Evolutionary conservation across 1,140 invertebrate species (phyloP).

Genomic region (Agrilus planipennis): DNA sequence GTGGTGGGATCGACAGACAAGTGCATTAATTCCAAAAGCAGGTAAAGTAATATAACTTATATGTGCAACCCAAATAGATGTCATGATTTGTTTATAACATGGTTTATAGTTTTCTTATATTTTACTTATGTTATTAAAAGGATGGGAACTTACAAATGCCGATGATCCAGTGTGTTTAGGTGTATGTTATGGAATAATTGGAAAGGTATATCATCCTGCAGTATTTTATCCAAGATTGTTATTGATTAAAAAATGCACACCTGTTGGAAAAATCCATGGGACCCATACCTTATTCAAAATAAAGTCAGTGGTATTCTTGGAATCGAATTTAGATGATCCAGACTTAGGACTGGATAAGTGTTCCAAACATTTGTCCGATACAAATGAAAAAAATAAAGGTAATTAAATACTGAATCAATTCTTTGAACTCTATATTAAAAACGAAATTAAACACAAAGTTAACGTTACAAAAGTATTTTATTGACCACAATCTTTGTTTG

Average conservation of each 20-base stretch:
- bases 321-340: conserved; percentile 46
- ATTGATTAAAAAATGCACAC: conserved; percentile 62
- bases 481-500: too few species aligned
- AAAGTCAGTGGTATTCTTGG: conserved; percentile 66
- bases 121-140: conserved; percentile 35
- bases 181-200: conserved; percentile 76
- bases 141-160: conserved; percentile 77
- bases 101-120: conserved; percentile 5
- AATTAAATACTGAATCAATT: too few species aligned
- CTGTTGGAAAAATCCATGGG: conserved; percentile 67
- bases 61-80: too few species aligned
- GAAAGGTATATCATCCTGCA: conserved; percentile 70
- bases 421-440: conserved; percentile 34
- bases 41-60: conserved; percentile 52
- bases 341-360: conserved; percentile 54
- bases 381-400: too few species aligned
- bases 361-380: conserved; percentile 67
- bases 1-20: conserved; percentile 79
- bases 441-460: conserved; percentile 31
- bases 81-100: too few species aligned
- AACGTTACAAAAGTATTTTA: too few species aligned
- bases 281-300: conserved; percentile 76
- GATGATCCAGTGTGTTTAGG: conserved; percentile 83
- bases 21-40: conserved; percentile 68
- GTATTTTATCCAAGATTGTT: conserved; percentile 70